Conservation (phyloP, 2,797 vertebrate genomes). For the Bradypodion pumilum region DNA sequence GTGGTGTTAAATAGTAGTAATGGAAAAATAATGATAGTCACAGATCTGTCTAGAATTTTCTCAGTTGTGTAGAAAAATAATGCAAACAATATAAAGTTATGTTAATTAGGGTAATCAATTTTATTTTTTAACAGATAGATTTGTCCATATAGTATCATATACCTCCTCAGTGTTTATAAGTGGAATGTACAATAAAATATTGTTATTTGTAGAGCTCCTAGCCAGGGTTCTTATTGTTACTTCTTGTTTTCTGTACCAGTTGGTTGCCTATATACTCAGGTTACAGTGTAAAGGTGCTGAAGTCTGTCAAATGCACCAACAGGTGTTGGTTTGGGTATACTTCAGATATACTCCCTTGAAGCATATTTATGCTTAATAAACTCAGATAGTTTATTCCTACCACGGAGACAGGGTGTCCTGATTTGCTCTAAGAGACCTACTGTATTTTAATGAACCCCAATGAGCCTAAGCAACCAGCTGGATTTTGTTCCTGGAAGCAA, state of each 20-base stretch:
- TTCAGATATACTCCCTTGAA: not conserved
- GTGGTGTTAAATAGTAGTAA: slow-evolving; percentile 18
- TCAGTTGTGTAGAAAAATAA: not conserved
- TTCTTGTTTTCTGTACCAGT: not conserved
- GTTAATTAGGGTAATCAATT: not conserved
- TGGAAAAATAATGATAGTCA: not conserved
- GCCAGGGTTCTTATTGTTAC: not conserved
- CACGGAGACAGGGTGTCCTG: not conserved
- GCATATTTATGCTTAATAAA: too few species aligned
- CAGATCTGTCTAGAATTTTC: not conserved
- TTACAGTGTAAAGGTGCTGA: not conserved
- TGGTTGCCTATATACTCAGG: too few species aligned
- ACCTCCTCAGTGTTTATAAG: not conserved
- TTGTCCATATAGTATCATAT: not conserved
- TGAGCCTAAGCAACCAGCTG: not conserved
- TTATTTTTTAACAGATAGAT: not conserved
- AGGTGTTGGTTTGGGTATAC: not conserved
- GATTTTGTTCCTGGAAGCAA: not conserved
- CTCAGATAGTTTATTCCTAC: not conserved
- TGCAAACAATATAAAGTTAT: not conserved
- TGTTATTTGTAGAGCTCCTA: not conserved
- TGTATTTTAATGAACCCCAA: slow-evolving; percentile 3
- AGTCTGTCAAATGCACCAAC: not conserved
- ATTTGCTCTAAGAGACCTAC: not conserved
- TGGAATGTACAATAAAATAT: too few species aligned